Conservation (phyloP, 2,888 invertebrate genomes). For the Acronicta aceris region DNA sequence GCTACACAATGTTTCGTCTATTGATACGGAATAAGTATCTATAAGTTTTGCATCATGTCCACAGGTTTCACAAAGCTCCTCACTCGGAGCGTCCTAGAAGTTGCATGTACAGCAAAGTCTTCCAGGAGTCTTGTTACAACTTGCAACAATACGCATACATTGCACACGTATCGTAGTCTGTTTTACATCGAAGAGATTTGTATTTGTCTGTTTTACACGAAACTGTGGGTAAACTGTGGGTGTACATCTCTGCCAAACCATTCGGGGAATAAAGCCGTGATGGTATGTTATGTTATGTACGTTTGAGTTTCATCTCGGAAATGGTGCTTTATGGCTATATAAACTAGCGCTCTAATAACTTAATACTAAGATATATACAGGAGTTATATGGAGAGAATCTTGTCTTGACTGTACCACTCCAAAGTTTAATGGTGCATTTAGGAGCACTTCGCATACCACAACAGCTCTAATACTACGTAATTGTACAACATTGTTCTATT, state of each 20-base stretch:
- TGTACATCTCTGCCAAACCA: too few species aligned
- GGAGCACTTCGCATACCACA: constrained; percentile 14
- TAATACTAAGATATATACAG: too few species aligned
- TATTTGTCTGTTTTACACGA: background rate
- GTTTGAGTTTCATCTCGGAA: too few species aligned
- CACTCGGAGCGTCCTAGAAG: constrained; percentile 29
- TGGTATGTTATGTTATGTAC: too few species aligned
- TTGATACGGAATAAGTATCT: constrained; percentile 3
- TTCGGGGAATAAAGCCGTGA: too few species aligned
- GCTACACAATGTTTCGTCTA: background rate
- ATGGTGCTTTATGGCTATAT: too few species aligned
- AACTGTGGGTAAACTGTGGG: too few species aligned
- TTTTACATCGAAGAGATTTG: background rate
- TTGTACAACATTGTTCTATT: constrained; percentile 36
- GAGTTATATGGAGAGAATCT: background rate
- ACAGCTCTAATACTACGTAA: constrained; percentile 33
- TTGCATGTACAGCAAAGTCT: constrained; percentile 33
- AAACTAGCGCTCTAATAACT: too few species aligned
- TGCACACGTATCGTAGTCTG: constrained; percentile 5
- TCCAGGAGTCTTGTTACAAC: constrained; percentile 31
- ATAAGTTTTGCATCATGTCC: constrained; percentile 27
- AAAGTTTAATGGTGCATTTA: constrained; percentile 35
- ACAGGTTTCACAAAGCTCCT: constrained; percentile 24
- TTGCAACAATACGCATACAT: constrained; percentile 22
- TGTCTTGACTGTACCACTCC: constrained; percentile 25